phyloP scores from a whole-genome alignment of 1,140 invertebrate genomes.

The Polypedilum vanderplanki region DNA sequence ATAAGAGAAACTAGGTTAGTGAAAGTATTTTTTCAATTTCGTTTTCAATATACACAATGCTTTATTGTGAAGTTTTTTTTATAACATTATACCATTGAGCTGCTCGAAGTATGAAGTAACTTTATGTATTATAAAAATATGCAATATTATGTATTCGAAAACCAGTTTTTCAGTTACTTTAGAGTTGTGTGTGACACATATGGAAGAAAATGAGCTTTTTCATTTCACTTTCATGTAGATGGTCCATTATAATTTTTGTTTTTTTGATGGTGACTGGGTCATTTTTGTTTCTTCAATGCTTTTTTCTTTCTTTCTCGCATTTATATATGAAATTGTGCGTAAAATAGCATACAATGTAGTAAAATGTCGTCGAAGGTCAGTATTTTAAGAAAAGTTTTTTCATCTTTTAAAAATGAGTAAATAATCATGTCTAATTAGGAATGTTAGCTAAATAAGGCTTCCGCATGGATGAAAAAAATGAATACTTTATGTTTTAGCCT shows the following conservation, averaged over 20 bases:
- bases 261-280: constrained; percentile 8
- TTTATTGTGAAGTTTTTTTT: constrained; percentile 28
- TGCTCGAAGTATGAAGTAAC: constrained; percentile 22
- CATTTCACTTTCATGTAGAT: neutral
- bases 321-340: neutral
- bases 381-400: constrained; percentile 16
- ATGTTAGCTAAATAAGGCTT: neutral
- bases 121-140: constrained; percentile 28
- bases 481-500: neutral
- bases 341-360: neutral
- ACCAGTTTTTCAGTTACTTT: constrained; percentile 1
- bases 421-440: neutral
- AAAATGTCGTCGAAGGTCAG: constrained; percentile 24
- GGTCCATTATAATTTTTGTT: neutral
- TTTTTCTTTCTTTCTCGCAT: neutral
- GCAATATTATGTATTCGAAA: constrained; percentile 25
- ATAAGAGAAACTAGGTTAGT: constrained; percentile 28
- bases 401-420: neutral
- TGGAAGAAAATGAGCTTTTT: constrained; percentile 9
- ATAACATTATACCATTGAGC: constrained; percentile 7
- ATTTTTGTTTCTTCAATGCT: neutral
- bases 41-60: constrained; percentile 25
- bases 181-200: constrained; percentile 9
- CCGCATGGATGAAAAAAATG: neutral
- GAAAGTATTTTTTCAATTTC: constrained; percentile 29